phyloP scores from a whole-genome alignment of 2,797 vertebrate species.

The Oreochromis grahami region DNA sequence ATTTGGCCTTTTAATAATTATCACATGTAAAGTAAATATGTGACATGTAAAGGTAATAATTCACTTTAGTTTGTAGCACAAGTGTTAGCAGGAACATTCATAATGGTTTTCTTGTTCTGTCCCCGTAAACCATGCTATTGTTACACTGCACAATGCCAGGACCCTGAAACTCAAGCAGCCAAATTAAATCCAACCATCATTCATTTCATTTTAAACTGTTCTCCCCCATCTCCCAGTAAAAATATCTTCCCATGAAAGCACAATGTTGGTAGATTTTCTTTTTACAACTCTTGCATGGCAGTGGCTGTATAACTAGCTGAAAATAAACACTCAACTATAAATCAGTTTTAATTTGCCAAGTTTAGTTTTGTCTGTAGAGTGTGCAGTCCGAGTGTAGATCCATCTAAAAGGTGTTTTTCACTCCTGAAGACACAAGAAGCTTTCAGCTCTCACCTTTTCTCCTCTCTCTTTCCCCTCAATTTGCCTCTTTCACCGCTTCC shows the following conservation, averaged over 20 bases:
- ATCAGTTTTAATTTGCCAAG: background rate
- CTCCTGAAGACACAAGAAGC: background rate
- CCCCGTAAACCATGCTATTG: background rate
- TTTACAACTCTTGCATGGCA: background rate
- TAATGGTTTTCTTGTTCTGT: background rate
- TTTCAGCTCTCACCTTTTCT: conserved; percentile 6
- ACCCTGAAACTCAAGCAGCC: background rate
- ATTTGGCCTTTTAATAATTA: background rate
- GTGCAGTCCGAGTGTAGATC: background rate
- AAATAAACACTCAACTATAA: background rate
- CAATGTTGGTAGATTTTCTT: background rate
- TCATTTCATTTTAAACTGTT: background rate
- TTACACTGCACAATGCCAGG: background rate
- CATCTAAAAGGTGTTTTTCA: background rate
- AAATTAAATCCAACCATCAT: background rate
- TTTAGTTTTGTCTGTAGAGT: background rate
- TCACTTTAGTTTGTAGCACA: background rate
- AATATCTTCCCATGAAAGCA: background rate
- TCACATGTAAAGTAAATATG: background rate
- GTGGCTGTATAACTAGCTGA: background rate
- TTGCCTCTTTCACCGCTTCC: conserved; percentile 20
- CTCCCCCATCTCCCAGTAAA: background rate
- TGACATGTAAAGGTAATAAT: background rate
- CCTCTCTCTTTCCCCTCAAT: conserved; percentile 42
- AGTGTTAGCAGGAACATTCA: background rate